Percentiles rank a stretch among this genome's conserved stretches.
Evolutionary conservation across 2,888 invertebrate species (phyloP).

Genomic region (Ochropleura leucogaster): DNA sequence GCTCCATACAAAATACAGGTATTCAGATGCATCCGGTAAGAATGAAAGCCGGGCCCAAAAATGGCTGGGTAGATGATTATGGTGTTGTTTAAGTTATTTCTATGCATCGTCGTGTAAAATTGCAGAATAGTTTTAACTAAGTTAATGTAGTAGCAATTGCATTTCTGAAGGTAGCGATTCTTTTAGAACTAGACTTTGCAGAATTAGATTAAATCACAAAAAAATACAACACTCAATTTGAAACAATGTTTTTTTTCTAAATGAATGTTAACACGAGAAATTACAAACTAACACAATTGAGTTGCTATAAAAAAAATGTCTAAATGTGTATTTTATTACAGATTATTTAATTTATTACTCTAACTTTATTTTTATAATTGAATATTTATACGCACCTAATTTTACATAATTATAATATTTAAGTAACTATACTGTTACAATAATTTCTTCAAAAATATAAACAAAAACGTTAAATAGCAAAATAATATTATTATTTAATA

Average conservation of each 20-base stretch:
- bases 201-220: not conserved
- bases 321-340: not conserved
- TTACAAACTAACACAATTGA: not conserved
- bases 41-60: too few relatives aligned
- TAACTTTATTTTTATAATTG: constrained; percentile 31
- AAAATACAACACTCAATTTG: not conserved
- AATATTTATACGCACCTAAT: constrained; percentile 39
- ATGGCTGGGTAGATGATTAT: too few relatives aligned
- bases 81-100: not conserved
- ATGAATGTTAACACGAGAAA: not conserved
- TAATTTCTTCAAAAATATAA: constrained; percentile 8
- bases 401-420: constrained; percentile 27
- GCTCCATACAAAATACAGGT: too few relatives aligned
- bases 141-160: not conserved
- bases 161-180: not conserved
- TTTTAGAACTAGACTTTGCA: not conserved
- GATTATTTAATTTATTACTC: constrained; percentile 7
- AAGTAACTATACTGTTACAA: constrained; percentile 23
- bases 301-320: not conserved
- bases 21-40: too few relatives aligned
- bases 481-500: constrained; percentile 29
- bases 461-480: constrained; percentile 20
- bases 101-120: not conserved
- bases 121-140: not conserved
- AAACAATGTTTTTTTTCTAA: constrained; percentile 6